Evolutionary conservation across 1,140 invertebrate species (phyloP).

Genomic region (Drosophila pectinifera): DNA sequence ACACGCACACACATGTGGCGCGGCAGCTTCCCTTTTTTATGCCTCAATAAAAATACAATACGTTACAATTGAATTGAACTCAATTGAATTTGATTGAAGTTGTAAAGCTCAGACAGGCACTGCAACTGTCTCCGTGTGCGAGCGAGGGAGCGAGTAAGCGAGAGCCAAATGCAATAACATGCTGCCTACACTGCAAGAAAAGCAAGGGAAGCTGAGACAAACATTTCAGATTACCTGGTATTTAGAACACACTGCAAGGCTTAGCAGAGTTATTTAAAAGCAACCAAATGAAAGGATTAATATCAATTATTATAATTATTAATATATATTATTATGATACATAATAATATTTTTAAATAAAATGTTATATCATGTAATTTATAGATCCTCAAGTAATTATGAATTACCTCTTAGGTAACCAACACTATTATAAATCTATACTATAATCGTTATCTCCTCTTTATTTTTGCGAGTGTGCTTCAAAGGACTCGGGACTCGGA

Average conservation of each 20-base stretch:
- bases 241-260: too few relatives aligned
- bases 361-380: too few relatives aligned
- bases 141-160: conserved; percentile 10
- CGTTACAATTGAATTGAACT: conserved; percentile 84
- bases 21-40: conserved; percentile 72
- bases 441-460: too few relatives aligned
- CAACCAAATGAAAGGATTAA: too few relatives aligned
- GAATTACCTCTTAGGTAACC: too few relatives aligned
- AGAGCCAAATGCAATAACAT: conserved; percentile 73
- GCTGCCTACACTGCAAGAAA: conserved; percentile 17
- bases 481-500: conserved; percentile 9
- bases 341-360: too few relatives aligned
- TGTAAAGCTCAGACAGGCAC: conserved; percentile 76
- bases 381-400: neutral
- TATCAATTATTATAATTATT: too few relatives aligned
- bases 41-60: conserved; percentile 84
- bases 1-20: conserved; percentile 19
- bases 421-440: too few relatives aligned
- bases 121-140: conserved; percentile 36
- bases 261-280: too few relatives aligned
- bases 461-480: neutral
- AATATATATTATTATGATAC: too few relatives aligned
- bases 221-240: too few relatives aligned
- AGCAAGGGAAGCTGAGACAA: neutral
- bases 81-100: conserved; percentile 84